phyloP scores from a whole-genome alignment of 2,888 invertebrate species.

The Cerceris ruficornis region DNA sequence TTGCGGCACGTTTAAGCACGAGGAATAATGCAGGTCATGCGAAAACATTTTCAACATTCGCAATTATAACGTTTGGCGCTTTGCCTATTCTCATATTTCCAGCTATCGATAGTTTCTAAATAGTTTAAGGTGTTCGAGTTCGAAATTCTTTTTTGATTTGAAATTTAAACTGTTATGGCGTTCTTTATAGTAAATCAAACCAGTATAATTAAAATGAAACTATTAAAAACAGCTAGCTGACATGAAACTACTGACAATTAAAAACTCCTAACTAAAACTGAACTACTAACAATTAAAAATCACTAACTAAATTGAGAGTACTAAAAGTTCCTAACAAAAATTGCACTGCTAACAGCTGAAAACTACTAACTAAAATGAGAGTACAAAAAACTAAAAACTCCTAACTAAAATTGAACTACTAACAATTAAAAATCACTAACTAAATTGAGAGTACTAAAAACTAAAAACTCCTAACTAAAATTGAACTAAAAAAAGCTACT shows the following conservation, averaged over 20 bases:
- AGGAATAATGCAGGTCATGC: constrained; percentile 19
- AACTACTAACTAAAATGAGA: not conserved
- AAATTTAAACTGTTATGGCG: too few relatives aligned
- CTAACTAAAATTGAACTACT: not conserved
- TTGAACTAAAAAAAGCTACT: not conserved
- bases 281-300: not conserved
- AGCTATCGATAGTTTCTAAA: too few relatives aligned
- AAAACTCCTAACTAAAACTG: not conserved
- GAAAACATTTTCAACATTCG: constrained; percentile 3
- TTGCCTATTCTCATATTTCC: not conserved
- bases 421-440: not conserved
- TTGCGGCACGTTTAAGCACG: constrained; percentile 28
- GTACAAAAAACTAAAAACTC: not conserved
- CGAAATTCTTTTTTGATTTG: too few relatives aligned
- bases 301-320: not conserved
- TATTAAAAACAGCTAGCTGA: too few relatives aligned
- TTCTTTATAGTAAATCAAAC: too few relatives aligned
- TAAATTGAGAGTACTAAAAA: not conserved
- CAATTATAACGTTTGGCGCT: not conserved
- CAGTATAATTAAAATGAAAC: too few relatives aligned
- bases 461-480: not conserved
- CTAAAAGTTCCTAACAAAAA: not conserved
- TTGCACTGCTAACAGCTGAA: not conserved
- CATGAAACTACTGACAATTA: not conserved
- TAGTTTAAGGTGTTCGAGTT: too few relatives aligned